A percentile compares a stretch with the other conserved stretches of the same genome.
phyloP scores from a whole-genome alignment of 2,113 vertebrate species.

The Vulpes ferrilata region DNA sequence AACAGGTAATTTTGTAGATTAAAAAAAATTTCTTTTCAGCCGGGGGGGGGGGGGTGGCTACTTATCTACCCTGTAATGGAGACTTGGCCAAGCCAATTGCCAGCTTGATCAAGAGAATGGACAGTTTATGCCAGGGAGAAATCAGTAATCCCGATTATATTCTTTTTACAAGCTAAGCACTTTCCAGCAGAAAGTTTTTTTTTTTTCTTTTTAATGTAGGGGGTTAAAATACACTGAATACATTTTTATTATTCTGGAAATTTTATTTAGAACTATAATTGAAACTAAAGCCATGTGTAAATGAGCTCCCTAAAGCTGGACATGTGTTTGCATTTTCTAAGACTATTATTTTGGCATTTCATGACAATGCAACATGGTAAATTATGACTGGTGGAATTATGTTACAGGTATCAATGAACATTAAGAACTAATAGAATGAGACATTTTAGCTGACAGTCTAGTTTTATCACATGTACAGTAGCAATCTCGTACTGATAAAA shows the following conservation, averaged over 20 bases:
- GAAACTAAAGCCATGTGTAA: background rate
- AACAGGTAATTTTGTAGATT: background rate
- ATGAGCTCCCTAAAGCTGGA: background rate
- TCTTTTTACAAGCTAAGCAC: background rate
- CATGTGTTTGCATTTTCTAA: constrained; percentile 7
- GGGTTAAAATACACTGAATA: background rate
- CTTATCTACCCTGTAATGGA: background rate
- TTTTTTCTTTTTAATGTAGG: background rate
- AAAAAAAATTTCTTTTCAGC: background rate
- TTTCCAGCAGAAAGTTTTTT: background rate
- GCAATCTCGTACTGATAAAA: background rate
- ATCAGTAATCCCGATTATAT: background rate
- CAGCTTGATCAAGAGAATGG: background rate
- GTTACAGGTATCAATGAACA: background rate
- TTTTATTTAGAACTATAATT: background rate
- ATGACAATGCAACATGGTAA: background rate
- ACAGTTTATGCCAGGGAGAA: background rate
- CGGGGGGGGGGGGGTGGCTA: background rate
- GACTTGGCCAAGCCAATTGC: background rate
- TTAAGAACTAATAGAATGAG: background rate
- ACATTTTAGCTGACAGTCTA: background rate
- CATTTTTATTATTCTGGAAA: background rate
- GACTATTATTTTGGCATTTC: background rate
- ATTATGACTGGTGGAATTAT: background rate
- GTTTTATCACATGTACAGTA: background rate